Conservation (phyloP, 2,797 vertebrate species). For the Cyclopterus lumpus region DNA sequence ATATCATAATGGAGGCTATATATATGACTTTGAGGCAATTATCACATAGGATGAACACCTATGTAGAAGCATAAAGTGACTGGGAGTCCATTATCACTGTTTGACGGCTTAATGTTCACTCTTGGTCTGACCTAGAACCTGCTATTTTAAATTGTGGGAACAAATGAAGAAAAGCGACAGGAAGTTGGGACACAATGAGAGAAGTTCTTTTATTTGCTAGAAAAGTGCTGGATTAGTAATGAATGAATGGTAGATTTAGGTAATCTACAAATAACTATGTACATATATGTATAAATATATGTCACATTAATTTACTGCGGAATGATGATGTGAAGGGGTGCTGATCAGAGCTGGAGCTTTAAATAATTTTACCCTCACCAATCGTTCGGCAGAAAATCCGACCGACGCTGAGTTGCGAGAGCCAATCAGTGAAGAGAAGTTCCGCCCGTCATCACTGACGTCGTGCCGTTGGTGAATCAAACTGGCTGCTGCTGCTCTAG, state of each 20-base stretch:
- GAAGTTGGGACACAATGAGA: background rate
- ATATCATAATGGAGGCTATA: constrained; percentile 42
- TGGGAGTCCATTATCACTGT: constrained; percentile 64
- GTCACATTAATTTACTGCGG: background rate
- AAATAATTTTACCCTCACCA: background rate
- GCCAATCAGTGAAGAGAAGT: no score
- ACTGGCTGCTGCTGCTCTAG: no score
- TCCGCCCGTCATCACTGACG: no score
- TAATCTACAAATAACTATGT: background rate
- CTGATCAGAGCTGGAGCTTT: background rate
- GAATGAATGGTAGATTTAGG: no score
- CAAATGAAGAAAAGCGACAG: background rate
- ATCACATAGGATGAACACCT: constrained; percentile 56
- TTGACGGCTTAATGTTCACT: constrained; percentile 64
- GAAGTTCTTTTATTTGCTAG: background rate
- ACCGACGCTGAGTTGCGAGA: no score
- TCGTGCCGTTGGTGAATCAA: no score
- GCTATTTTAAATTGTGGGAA: constrained; percentile 33
- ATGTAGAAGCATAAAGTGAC: constrained; percentile 43
- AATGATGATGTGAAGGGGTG: background rate
- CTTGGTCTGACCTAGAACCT: constrained; percentile 33
- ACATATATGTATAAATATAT: background rate
- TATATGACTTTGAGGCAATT: constrained; percentile 64
- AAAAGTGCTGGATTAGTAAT: background rate
- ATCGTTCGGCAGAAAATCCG: no score